phyloP scores from a whole-genome alignment of 1,140 invertebrate species.

The Glomeris maerens region DNA sequence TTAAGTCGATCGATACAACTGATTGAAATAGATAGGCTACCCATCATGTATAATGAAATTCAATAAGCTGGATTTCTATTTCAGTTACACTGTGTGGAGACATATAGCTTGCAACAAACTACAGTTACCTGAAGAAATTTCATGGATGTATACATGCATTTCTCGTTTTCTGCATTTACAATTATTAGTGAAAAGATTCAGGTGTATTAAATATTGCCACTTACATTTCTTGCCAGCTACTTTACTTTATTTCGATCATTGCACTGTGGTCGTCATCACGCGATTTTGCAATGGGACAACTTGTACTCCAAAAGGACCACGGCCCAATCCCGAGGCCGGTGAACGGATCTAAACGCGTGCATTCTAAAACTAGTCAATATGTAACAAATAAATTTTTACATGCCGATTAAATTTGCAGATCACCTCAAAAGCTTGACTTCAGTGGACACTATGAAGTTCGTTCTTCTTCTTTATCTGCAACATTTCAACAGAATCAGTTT shows the following conservation, averaged over 20 bases:
- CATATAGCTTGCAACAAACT: conserved; percentile 34
- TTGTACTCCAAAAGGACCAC: conserved; percentile 12
- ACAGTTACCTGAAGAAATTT: conserved; percentile 28
- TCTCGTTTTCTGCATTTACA: background rate
- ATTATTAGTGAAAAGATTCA: background rate
- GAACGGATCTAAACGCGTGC: background rate
- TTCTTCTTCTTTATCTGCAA: conserved; percentile 30
- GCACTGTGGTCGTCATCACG: conserved; percentile 18
- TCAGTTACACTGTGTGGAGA: conserved; percentile 31
- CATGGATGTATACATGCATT: conserved; percentile 28
- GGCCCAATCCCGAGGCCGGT: conserved; percentile 18
- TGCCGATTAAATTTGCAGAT: conserved; percentile 17
- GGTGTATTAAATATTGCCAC: background rate
- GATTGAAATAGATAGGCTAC: background rate
- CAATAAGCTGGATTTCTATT: conserved; percentile 14
- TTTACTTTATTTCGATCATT: conserved; percentile 27
- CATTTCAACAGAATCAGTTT: conserved; percentile 30
- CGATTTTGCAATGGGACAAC: conserved; percentile 25
- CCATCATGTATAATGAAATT: conserved; percentile 2
- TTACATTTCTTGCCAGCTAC: conserved; percentile 21
- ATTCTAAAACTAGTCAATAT: background rate
- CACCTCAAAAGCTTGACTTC: conserved; percentile 20
- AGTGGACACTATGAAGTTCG: conserved; percentile 28
- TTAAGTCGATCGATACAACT: background rate
- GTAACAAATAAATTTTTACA: conserved; percentile 1